Base-by-base conservation (phyloP, 2,113 vertebrate genomes). In the Ploceus nigricollis region DNA sequence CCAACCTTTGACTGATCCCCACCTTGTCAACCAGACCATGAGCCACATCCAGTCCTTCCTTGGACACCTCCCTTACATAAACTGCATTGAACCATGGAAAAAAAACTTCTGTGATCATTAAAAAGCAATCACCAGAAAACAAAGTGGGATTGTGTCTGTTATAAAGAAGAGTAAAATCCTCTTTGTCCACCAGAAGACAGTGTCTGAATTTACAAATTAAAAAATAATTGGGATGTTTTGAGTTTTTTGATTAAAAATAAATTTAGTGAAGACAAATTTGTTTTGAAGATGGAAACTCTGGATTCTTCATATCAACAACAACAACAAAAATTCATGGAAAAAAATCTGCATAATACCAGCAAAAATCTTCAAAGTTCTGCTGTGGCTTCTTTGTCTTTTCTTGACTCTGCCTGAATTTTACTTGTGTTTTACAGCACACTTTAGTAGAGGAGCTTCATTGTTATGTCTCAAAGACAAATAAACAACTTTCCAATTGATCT, bases 211-310 rank as follows among this genome's bases (percentile, higher is more conserved):
- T 22, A 73, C 14, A 73, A 37, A 73, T 5, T 33, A 21, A 56
- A 23, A 45, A 30, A 13, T 3, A 53, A 21, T 2, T 24, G 8
- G 5, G 11, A 31, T 14, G 2, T 5, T 39, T 40, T 44, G 1
- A 4, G 3, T 0, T 30, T 69, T 84, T 45, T 4, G 7, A 10
- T 37, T 22, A 14, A 27, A 76, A 76, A 47, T 33, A 56, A 60
- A 47, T 51, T 53, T 51, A 5, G 4, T 58, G 10, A 39, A 27
- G n/a, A 18, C 7, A 22, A 28, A 28, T 24, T 30, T 10, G 3
- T 61, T 75, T 75, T 44, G 16, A 79, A 58, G 31, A 9, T 11
- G 31, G 45, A 50, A 87, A 21, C 3, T 35, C 11, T 78, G 9
- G 2, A 27, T 79, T 86, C 9, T 50, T 7, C n/a, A 20, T 50